Conservation (phyloP, 2,888 invertebrate species). For the Serrognathus titanus region DNA sequence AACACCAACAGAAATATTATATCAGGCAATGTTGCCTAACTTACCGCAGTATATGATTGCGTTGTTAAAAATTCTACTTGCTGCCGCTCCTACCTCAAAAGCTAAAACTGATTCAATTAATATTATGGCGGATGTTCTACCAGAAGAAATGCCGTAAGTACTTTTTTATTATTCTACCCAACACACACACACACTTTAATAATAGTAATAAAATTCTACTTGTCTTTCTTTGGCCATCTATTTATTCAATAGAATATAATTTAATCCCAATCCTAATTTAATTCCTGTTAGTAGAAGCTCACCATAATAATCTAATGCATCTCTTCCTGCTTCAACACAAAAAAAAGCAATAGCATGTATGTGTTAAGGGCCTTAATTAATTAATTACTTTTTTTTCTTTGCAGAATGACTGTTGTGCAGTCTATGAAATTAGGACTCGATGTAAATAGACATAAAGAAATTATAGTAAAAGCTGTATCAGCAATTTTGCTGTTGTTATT, state of each 20-base stretch:
- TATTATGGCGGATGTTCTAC: slow-evolving; percentile 95
- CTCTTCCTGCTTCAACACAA: too few relatives aligned
- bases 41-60: slow-evolving; percentile 98
- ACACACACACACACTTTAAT: too few relatives aligned
- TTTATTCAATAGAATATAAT: too few relatives aligned
- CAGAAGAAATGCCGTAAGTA: slow-evolving; percentile 91
- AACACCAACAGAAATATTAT: slow-evolving; percentile 84
- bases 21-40: slow-evolving; percentile 92
- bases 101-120: slow-evolving; percentile 97
- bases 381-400: too few relatives aligned
- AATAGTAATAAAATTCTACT: too few relatives aligned
- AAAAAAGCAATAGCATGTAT: too few relatives aligned
- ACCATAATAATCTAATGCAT: too few relatives aligned
- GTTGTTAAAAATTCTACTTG: slow-evolving; percentile 90
- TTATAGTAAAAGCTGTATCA: slow-evolving; percentile 94
- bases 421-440: slow-evolving; percentile 95
- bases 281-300: background rate
- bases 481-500: slow-evolving; percentile 85
- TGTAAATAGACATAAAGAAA: slow-evolving; percentile 97
- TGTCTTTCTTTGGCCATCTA: too few relatives aligned
- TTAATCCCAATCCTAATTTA: too few relatives aligned
- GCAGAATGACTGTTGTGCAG: slow-evolving; percentile 83
- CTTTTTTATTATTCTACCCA: too few relatives aligned
- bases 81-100: slow-evolving; percentile 99
- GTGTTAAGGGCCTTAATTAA: background rate